Conservation (phyloP, 2,888 invertebrate species). For the Meteorus cinctellus region DNA sequence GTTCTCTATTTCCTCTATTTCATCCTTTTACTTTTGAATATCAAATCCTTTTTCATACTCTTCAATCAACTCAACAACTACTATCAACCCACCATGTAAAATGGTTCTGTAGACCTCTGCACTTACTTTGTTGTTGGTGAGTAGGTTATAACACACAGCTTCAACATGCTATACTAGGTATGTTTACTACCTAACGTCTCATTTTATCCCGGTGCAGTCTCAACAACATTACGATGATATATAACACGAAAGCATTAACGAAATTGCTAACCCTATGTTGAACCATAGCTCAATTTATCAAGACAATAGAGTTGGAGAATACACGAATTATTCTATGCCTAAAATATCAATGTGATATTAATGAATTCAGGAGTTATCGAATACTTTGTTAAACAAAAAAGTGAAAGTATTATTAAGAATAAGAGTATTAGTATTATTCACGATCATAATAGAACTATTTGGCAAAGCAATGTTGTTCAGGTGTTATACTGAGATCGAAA, state of each 20-base stretch:
- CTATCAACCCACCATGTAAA: neutral
- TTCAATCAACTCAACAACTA: neutral
- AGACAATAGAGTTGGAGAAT: neutral
- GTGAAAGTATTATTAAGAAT: neutral
- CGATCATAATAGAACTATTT: neutral
- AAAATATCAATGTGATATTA: neutral
- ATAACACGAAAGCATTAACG: neutral
- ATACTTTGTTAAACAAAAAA: neutral
- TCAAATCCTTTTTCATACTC: neutral
- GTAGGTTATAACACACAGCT: conserved; percentile 28
- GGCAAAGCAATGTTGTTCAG: neutral
- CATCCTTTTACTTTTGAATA: neutral
- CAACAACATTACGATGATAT: neutral
- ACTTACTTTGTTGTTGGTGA: conserved; percentile 35
- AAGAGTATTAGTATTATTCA: neutral
- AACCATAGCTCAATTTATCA: neutral
- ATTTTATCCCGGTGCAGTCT: neutral
- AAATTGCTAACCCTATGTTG: neutral
- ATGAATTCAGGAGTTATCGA: neutral
- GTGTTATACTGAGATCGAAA: neutral
- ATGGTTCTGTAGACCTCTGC: neutral
- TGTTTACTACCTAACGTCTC: conserved; percentile 42
- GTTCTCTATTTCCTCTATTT: conserved; percentile 11
- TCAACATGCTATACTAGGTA: conserved; percentile 55
- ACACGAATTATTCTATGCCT: neutral